Evolutionary conservation across 2,113 vertebrate species (phyloP).

Genomic region (Cyanoderma ruficeps): DNA sequence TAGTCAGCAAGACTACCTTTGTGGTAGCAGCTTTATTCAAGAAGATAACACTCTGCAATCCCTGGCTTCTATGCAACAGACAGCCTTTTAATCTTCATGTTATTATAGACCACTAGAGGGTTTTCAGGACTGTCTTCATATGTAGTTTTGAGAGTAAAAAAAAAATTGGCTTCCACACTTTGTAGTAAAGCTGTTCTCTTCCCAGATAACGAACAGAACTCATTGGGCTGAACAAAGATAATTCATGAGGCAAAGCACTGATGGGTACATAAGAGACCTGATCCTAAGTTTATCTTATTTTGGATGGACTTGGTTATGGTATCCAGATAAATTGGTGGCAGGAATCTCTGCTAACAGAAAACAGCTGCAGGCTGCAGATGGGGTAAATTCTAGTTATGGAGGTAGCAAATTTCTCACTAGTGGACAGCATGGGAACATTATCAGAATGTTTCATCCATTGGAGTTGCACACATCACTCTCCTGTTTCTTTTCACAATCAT

Average conservation of each 20-base stretch:
- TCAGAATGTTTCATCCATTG: neutral
- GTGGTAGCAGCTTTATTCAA: neutral
- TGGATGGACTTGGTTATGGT: neutral
- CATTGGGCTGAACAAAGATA: neutral
- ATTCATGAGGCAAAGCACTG: neutral
- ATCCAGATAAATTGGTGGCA: neutral
- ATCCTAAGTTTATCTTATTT: neutral
- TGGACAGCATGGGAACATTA: neutral
- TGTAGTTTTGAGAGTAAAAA: neutral
- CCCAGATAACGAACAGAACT: neutral
- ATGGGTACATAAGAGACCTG: neutral
- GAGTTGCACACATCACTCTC: neutral
- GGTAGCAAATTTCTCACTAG: neutral
- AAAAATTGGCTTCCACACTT: neutral
- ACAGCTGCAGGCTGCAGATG: neutral
- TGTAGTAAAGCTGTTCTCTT: neutral
- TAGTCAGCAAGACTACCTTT: neutral
- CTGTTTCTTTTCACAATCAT: neutral
- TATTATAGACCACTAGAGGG: neutral
- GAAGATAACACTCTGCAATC: neutral
- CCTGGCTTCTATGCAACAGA: neutral
- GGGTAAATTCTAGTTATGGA: neutral
- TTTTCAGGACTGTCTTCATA: neutral
- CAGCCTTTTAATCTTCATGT: constrained; percentile 2
- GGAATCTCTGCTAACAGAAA: neutral